phyloP scores from a whole-genome alignment of 1,140 invertebrate species.

The Procambarus virginalis region DNA sequence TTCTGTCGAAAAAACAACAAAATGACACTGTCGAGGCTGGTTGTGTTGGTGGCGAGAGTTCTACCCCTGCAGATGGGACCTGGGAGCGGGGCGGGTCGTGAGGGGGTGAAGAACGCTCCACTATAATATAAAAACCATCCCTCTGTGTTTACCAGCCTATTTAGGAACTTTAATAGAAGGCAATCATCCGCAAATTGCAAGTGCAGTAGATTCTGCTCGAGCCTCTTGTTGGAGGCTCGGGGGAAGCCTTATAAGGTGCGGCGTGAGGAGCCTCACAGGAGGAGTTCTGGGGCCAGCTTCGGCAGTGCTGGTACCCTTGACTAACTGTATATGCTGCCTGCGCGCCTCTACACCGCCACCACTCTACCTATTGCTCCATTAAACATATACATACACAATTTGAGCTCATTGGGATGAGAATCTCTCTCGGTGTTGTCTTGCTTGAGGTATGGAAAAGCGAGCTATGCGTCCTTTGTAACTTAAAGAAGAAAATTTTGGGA shows the following conservation, averaged over 20 bases:
- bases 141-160: slow-evolving; percentile 49
- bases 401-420: too few species aligned
- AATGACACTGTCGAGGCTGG: not conserved
- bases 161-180: slow-evolving; percentile 52
- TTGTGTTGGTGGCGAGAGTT: not conserved
- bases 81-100: slow-evolving; percentile 20
- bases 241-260: slow-evolving; percentile 22
- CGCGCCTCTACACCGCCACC: not conserved
- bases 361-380: not conserved
- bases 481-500: too few species aligned
- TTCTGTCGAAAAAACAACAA: not conserved
- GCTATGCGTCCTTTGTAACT: too few species aligned
- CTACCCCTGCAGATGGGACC: slow-evolving; percentile 2
- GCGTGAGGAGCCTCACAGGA: slow-evolving; percentile 30
- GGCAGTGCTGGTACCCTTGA: not conserved
- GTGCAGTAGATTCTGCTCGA: slow-evolving; percentile 49
- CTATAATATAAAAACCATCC: slow-evolving; percentile 39
- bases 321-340: not conserved
- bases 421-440: too few species aligned
- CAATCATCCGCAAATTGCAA: slow-evolving; percentile 53
- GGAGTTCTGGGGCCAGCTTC: slow-evolving; percentile 20
- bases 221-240: slow-evolving; percentile 37
- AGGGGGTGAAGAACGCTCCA: slow-evolving; percentile 33
- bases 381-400: not conserved
- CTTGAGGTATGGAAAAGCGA: too few species aligned